Evolutionary conservation across 2,113 vertebrate genomes (phyloP), one percentile per base, ranked within the genome.

Genomic region (Anthoscopus minutus): DNA sequence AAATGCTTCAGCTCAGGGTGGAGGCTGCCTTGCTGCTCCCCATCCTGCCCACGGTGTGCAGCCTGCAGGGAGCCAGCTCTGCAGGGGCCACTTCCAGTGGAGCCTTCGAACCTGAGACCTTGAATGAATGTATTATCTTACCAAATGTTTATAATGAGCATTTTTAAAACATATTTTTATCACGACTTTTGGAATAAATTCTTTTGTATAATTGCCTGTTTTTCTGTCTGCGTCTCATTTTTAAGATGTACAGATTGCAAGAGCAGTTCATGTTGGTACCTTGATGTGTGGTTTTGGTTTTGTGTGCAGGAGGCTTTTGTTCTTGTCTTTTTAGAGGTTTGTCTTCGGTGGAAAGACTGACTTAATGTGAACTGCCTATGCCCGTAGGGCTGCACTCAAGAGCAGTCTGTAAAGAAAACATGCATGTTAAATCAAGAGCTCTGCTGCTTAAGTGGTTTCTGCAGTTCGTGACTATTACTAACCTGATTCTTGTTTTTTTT

Each of bases 151-250:
- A 40, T 81, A 65, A 60, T 3, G 0, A 48, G 60, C 71, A 1
- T 81, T 89, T 38, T 12, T 3, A 28, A 69, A 33, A 38, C 4
- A 3, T 62, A 28, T 65, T 96, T 90, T 92, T 93, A 60, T 53
- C 76, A 61, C 22, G 70, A 95, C 48, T 86, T 81, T 67, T 81
- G 57, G 70, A 96, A 96, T 96, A 96, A 96, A 96, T 60, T 91
- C 50, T 93, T 97, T 95, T 57, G 28, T 83, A 74, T 22, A 76
- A 56, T 57, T 74, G 56, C 37, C 28, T 57, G 19, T 11, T 81
- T 74, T 77, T 30, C 66, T 54, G 62, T 54, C 35, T 73, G 62
- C 54, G 14, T 48, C 21, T 88, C 25, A 3, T 81, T 71, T 60
- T 40, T n/a, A 48, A 57, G 13, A 7, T 19, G 4, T 11, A 6